Base-by-base conservation (phyloP, 2,797 vertebrate genomes). In the Coracias cyanogaster region DNA sequence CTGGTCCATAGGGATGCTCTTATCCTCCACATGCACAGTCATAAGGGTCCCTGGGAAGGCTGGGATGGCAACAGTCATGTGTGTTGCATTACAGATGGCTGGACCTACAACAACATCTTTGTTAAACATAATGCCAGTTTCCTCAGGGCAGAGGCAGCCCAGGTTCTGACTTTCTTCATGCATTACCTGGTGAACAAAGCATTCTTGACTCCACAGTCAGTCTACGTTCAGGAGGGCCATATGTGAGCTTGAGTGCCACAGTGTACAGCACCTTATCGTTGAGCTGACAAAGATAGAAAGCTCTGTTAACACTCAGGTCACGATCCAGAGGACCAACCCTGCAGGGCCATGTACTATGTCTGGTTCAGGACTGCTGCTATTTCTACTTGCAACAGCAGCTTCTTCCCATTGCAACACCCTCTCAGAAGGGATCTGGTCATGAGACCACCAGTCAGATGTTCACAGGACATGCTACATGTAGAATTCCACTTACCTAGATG, bases 31-130 rank as follows among this genome's bases (percentile, higher is more conserved):
- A 55, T 8, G 76, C 51, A 98, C 37, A 24, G 87, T 76, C 11
- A 31, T 14, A 14, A 98, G 84, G 24, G 67, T 84, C 22, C 97
- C 98, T 48, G 97, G 97, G 77, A 98, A 98, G 33, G 89, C 88
- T 78, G 98, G 98, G 93, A 98, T 93, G 60, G 55, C 24, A 28
- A 98, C 39, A 55, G 82, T 97, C 97, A 98, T 94, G n/a, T 98
- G 96, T 20, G 98, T 98, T 13, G 90, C 66, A 66, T 98, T 98
- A 33, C 98, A 98, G 22, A 25, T 24, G 39, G 95, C 96, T 41
- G 96, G 95, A 69, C 95, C 98, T 98, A 76, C 21, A 96, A 86
- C 9, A 60, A 31, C 7, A 90, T 1, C 24, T 66, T 15, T 2
- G 16, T 22, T 85, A 64, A 13, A 17, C 25, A 2, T 0, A 20